Percentiles rank a stretch among this genome's conserved stretches.
These are phyloP conservation scores for Tringa solitaria DNA, from an alignment of 2,113 vertebrate species.

Conservation along the genomic window DNA sequence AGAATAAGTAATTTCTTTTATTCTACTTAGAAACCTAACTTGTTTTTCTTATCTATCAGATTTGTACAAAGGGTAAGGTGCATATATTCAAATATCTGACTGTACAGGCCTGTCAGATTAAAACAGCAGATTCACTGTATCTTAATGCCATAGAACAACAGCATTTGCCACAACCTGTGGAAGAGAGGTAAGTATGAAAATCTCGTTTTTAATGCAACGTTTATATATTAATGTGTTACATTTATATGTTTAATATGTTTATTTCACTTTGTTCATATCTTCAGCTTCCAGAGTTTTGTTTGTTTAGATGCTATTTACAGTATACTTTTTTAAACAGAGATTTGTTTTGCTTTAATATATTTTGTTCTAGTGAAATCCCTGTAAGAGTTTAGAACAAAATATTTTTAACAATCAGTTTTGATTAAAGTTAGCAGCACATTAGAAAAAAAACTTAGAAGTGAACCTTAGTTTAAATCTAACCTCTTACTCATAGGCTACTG, in stretches of 20 bases:
- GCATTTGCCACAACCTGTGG: constrained; percentile 78
- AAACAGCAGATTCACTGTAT: constrained; percentile 86
- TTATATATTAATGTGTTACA: background rate
- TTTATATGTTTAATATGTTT: background rate
- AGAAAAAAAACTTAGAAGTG: background rate
- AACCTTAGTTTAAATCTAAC: background rate
- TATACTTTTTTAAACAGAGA: background rate
- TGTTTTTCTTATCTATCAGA: constrained; percentile 69
- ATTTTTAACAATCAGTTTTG: background rate
- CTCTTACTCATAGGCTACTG: background rate
- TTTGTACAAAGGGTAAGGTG: constrained; percentile 93
- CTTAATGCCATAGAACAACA: constrained; percentile 86
- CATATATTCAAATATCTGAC: constrained; percentile 96
- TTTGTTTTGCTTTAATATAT: background rate
- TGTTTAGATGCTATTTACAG: background rate
- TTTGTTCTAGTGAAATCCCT: background rate
- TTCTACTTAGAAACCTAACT: background rate
- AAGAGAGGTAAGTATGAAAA: constrained; percentile 79
- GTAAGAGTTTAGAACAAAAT: background rate
- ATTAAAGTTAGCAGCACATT: background rate
- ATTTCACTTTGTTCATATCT: background rate
- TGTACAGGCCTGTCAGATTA: constrained; percentile 91
- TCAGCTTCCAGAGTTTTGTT: background rate
- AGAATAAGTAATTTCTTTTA: background rate
- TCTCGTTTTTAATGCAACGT: background rate